Percentiles rank a stretch among this genome's conserved stretches.
Evolutionary conservation across 2,888 invertebrate genomes (phyloP).

Genomic region (Trisateles emortualis): DNA sequence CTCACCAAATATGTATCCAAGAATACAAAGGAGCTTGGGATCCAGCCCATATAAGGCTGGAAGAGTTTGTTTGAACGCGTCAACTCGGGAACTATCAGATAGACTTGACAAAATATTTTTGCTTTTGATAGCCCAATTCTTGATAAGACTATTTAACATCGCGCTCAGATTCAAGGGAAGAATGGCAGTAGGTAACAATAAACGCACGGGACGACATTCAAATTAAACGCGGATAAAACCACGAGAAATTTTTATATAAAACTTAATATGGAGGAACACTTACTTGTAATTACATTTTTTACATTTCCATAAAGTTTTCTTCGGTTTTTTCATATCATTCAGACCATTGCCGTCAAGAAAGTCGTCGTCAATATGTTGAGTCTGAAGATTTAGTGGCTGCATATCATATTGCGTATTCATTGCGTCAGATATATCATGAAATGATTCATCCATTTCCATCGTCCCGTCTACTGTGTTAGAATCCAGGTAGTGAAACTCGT

Average conservation of each 20-base stretch:
- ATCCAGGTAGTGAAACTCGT: slow-evolving; percentile 78
- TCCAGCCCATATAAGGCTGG: slow-evolving; percentile 95
- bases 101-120: too few species aligned
- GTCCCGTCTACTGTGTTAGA: slow-evolving; percentile 75
- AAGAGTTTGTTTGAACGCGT: too few species aligned
- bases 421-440: slow-evolving; percentile 78
- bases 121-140: too few species aligned
- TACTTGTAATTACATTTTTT: slow-evolving; percentile 96
- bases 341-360: slow-evolving; percentile 61
- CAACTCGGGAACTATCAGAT: too few species aligned
- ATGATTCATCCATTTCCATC: slow-evolving; percentile 79
- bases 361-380: slow-evolving; percentile 65
- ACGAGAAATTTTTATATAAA: background rate
- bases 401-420: slow-evolving; percentile 80
- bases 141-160: too few species aligned
- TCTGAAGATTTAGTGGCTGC: slow-evolving; percentile 88
- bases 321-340: slow-evolving; percentile 81
- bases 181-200: too few species aligned
- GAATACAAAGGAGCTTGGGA: slow-evolving; percentile 90
- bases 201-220: too few species aligned
- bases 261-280: slow-evolving; percentile 54
- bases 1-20: slow-evolving; percentile 90
- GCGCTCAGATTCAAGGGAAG: too few species aligned
- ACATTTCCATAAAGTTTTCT: slow-evolving; percentile 95
- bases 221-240: too few species aligned